These are phyloP conservation scores for Andrena marginata DNA, from an alignment of 2,888 invertebrate species.

Conservation along the genomic window DNA sequence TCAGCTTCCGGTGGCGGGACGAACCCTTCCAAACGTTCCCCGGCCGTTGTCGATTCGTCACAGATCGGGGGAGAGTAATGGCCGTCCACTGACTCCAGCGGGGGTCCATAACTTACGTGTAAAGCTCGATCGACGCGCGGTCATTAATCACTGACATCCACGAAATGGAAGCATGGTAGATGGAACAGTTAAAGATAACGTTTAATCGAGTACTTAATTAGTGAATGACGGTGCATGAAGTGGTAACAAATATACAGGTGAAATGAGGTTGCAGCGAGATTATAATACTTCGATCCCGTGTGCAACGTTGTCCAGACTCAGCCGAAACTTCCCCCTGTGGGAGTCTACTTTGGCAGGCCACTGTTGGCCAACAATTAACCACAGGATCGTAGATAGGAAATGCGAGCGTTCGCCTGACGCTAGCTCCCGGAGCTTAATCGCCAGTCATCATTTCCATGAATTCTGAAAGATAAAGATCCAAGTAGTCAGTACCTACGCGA, in stretches of 20 bases:
- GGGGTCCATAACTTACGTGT: constrained; percentile 12
- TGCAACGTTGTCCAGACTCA: background rate
- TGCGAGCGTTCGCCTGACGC: constrained; percentile 20
- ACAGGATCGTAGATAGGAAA: constrained; percentile 32
- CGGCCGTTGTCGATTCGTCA: constrained; percentile 24
- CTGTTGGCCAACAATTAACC: constrained; percentile 17
- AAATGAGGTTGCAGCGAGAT: constrained; percentile 4
- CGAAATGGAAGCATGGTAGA: background rate
- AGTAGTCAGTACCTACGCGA: background rate
- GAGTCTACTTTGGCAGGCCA: constrained; percentile 2
- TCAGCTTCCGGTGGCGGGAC: constrained; percentile 11
- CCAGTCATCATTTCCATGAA: constrained; percentile 94
- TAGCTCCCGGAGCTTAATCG: constrained; percentile 86
- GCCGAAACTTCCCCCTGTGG: constrained; percentile 15
- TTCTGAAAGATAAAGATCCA: constrained; percentile 85
- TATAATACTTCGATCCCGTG: constrained; percentile 1
- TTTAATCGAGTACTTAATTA: constrained; percentile 48
- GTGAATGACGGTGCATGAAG: constrained; percentile 9
- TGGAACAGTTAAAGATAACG: constrained; percentile 10
- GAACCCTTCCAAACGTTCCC: background rate
- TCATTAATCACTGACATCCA: constrained; percentile 16
- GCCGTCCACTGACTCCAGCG: constrained; percentile 1
- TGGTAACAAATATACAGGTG: constrained; percentile 16
- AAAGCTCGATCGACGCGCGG: background rate
- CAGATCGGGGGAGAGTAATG: constrained; percentile 10